These are phyloP conservation scores for Drosophila guanche DNA, from an alignment of 1,140 invertebrate genomes.

Conservation along the genomic window DNA sequence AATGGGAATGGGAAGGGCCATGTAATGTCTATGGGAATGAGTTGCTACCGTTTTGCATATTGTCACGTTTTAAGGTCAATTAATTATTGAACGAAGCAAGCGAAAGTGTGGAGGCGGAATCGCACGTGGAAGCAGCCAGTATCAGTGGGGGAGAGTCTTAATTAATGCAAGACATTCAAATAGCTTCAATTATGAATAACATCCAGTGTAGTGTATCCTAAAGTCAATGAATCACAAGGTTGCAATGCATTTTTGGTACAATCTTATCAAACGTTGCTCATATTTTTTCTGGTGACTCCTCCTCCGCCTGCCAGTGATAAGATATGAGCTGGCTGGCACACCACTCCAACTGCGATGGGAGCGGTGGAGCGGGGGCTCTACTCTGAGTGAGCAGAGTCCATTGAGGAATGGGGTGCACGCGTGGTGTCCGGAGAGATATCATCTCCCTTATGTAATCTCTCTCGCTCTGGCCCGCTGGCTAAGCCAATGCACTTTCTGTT, in stretches of 20 bases:
- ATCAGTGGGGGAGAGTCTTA: constrained; percentile 10
- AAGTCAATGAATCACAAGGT: constrained; percentile 39
- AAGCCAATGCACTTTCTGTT: constrained; percentile 66
- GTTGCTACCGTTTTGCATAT: constrained; percentile 42
- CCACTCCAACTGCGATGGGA: constrained; percentile 12
- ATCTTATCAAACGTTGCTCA: constrained; percentile 46
- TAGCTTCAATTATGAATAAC: constrained; percentile 27
- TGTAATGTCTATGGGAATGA: constrained; percentile 19
- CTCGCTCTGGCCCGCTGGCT: constrained; percentile 32
- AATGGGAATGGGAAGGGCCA: background rate
- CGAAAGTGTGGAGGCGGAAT: constrained; percentile 38
- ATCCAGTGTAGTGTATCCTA: constrained; percentile 1
- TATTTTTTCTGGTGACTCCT: constrained; percentile 46
- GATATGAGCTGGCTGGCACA: constrained; percentile 45
- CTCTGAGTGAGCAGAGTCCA: constrained; percentile 44
- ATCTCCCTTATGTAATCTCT: constrained; percentile 39
- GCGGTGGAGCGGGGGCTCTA: background rate
- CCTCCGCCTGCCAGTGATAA: constrained; percentile 37
- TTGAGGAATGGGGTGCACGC: constrained; percentile 44
- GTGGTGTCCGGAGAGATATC: constrained; percentile 10
- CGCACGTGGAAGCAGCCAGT: too few relatives aligned
- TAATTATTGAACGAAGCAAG: constrained; percentile 42
- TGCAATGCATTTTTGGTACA: constrained; percentile 43
- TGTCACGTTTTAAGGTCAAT: constrained; percentile 72
- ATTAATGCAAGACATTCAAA: constrained; percentile 34